Conservation (phyloP, 2,797 vertebrate genomes). For the Tenualosa thibaudeaui region DNA sequence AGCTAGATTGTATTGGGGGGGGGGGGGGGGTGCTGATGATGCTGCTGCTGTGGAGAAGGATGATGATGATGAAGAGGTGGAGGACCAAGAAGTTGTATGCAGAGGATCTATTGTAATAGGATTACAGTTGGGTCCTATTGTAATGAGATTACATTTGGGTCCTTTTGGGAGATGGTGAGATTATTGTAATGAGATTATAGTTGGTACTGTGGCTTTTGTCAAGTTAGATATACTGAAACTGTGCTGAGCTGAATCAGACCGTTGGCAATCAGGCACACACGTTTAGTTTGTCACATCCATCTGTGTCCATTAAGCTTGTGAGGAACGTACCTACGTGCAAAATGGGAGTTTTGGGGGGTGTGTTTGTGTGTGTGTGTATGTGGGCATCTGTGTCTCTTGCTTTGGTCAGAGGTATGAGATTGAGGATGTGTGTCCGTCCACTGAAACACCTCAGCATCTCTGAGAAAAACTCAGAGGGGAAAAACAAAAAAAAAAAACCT, state of each 20-base stretch:
- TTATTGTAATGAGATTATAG: constrained; percentile 12
- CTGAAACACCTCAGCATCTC: background rate
- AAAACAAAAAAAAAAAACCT: background rate
- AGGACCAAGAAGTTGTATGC: background rate
- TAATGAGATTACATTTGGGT: no score
- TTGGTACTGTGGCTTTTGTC: background rate
- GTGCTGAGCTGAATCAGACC: background rate
- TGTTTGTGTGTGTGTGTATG: background rate
- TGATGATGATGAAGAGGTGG: background rate
- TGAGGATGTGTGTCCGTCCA: background rate
- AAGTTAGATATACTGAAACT: no score
- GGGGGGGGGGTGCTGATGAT: background rate
- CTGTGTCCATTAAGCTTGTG: background rate
- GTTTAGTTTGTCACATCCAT: background rate
- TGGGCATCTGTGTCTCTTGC: background rate
- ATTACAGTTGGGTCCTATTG: no score
- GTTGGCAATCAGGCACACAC: background rate
- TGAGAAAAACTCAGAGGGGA: background rate
- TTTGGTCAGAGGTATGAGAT: background rate
- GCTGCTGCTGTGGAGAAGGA: background rate
- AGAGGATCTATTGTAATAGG: no score
- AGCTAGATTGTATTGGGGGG: no score
- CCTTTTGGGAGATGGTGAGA: no score
- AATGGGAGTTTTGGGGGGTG: background rate
- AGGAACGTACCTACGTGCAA: background rate